Conservation (phyloP, 2,113 vertebrate species). For the Anhinga rufa region DNA sequence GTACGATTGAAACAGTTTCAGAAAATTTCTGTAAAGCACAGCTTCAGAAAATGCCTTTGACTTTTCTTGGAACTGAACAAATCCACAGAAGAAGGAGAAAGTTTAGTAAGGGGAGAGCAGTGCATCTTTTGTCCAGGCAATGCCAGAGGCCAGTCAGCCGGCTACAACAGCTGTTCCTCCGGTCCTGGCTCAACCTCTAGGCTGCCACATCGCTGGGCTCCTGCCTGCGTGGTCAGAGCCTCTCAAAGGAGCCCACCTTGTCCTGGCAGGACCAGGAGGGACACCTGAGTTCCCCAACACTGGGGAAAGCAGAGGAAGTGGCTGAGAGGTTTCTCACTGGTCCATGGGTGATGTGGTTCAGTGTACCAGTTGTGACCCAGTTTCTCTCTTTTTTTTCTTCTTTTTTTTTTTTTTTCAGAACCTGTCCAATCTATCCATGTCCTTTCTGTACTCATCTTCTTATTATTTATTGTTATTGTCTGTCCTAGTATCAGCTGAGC, state of each 20-base stretch:
- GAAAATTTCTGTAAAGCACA: neutral
- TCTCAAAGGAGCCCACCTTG: neutral
- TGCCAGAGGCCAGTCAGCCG: neutral
- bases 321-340: neutral
- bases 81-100: neutral
- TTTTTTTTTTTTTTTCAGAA: neutral
- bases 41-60: neutral
- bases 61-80: neutral
- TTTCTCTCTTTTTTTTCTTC: no score
- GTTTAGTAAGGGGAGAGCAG: neutral
- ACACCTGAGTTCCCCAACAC: neutral
- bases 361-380: neutral
- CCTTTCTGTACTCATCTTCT: neutral
- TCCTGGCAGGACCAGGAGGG: neutral
- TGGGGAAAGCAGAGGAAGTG: neutral
- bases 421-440: neutral
- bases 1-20: neutral
- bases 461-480: neutral
- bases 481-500: neutral
- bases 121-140: neutral
- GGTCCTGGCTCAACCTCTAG: neutral
- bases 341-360: neutral
- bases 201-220: rapidly evolving
- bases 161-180: neutral
- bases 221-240: neutral